These are phyloP conservation scores for Sciurus carolinensis DNA, from an alignment of 2,797 vertebrate genomes.

Conservation along the genomic window DNA sequence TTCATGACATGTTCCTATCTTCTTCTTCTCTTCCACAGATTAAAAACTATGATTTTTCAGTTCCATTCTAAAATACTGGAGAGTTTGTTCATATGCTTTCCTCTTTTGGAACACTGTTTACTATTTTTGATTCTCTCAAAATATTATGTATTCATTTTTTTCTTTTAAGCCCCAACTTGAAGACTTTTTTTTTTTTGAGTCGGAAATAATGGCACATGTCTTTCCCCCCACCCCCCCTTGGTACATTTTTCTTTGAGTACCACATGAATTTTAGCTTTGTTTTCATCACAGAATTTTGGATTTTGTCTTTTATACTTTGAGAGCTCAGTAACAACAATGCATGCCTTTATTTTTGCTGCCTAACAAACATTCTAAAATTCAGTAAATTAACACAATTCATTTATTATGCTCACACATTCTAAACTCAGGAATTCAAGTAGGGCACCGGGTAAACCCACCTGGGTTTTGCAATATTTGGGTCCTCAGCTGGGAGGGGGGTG, in stretches of 20 bases:
- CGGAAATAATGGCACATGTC: not conserved
- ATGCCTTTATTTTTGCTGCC: slow-evolving; percentile 28
- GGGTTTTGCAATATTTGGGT: not conserved
- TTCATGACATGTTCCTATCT: not conserved
- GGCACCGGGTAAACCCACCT: not conserved
- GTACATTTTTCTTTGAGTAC: slow-evolving; percentile 23
- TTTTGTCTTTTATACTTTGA: not conserved
- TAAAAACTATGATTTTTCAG: not conserved
- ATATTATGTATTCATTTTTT: not conserved
- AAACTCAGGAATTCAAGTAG: not conserved
- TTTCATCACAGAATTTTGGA: slow-evolving; percentile 43
- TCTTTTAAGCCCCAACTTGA: slow-evolving; percentile 32
- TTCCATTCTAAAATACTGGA: not conserved
- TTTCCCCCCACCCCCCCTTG: not conserved
- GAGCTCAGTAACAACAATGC: not conserved
- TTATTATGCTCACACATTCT: not conserved
- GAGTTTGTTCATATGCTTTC: not conserved
- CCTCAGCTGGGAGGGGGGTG: not conserved
- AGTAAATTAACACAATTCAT: not conserved
- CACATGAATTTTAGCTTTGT: not conserved
- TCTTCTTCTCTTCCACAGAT: not conserved
- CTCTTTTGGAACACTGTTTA: not conserved
- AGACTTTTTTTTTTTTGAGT: slow-evolving; percentile 21
- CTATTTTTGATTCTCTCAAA: slow-evolving; percentile 47
- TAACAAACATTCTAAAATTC: not conserved